phyloP scores from a whole-genome alignment of 2,888 invertebrate genomes.

The Phengaris alcon region DNA sequence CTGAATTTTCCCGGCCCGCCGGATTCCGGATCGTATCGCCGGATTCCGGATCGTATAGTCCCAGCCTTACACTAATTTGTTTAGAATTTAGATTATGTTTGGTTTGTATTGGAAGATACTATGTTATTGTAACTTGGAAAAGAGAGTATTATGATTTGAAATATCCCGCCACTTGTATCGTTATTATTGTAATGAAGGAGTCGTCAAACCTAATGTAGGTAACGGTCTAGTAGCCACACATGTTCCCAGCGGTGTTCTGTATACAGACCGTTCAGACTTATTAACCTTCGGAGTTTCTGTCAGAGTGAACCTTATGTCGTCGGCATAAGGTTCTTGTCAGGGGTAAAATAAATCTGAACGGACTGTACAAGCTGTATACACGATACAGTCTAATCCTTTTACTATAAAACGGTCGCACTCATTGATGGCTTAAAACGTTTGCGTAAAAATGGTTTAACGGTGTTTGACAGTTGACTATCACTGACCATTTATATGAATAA shows the following conservation, averaged over 20 bases:
- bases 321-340: no score
- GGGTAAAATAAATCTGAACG: no score
- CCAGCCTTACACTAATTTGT: no score
- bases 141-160: background rate
- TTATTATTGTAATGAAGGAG: conserved; percentile 16
- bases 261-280: background rate
- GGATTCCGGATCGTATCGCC: no score
- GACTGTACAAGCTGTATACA: background rate
- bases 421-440: background rate
- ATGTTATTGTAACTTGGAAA: background rate
- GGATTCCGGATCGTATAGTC: no score
- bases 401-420: background rate
- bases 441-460: background rate
- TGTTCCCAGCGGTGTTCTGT: conserved; percentile 8
- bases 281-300: no score
- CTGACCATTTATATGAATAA: background rate
- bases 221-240: conserved; percentile 12
- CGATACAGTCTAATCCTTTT: background rate
- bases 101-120: no score
- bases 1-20: no score
- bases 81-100: no score
- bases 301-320: no score
- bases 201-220: background rate
- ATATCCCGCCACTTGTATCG: conserved; percentile 17
- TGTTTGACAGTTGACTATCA: background rate